Base-by-base conservation (phyloP, 2,113 vertebrate genomes). In the Sinocyclocheilus maitianheensis region DNA sequence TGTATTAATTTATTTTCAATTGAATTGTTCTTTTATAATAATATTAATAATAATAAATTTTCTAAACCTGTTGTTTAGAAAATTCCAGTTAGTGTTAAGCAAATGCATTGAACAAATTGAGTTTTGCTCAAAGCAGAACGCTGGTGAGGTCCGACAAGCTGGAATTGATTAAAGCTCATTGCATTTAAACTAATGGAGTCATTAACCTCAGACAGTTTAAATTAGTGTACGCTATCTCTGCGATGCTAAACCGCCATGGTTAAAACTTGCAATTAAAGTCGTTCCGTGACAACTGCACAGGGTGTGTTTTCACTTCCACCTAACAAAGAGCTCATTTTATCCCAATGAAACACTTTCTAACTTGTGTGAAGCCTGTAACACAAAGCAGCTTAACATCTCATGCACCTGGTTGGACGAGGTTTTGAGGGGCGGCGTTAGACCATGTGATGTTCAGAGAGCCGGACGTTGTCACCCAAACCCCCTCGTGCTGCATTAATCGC, bases 401-500 rank as follows among this genome's bases (percentile, higher is more conserved):
- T 82, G 87, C 84, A 81, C 62, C 77, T 84, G 77, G 83, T 88
- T 82, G 9, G 11, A 85, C 40, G 43, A 79, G 86, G 81, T 80
- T 86, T 91, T 89, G n/a, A 81, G 85, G 79, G 87, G 85, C 85
- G 88, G 89, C 90, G 84, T 91, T 55, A 84, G 90, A 86, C 87
- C 62, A 80, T 83, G 84, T 87, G 83, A 84, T 85, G 55, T 63
- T 84, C 81, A 86, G 48, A 67, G 65, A 37, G 26, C 26, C 2
- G 65, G 65, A 86, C 72, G 86, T 67, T 69, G 69, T 58, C n/a
- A 84, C 88, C 86, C 87, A 16, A 62, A 4, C 2, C 16, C 34
- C 34, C 83, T 88, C 87, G 91, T 89, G 93, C 92, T 91, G 88
- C 90, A 94, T 94, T 94, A 94, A 94, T 94, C 89, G 91, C 91